These are phyloP conservation scores for Holothuria scabra DNA, from an alignment of 53 echinoderm and acorn worm genomes.

Conservation along the genomic window DNA sequence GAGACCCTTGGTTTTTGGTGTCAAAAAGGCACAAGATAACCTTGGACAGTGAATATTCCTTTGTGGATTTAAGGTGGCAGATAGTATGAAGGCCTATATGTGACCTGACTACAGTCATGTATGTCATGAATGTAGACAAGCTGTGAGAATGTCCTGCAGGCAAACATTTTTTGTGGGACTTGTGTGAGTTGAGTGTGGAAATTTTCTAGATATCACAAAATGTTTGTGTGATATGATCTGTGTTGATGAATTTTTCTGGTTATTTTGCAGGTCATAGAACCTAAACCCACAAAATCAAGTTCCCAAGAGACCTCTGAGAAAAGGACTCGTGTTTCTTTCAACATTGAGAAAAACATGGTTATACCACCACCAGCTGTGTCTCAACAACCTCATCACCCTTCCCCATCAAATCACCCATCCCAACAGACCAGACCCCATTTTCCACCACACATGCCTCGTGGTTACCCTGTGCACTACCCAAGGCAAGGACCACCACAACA, in stretches of 20 bases:
- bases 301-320: constrained; percentile 51
- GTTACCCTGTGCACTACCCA: constrained; percentile 39
- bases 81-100: too few relatives aligned
- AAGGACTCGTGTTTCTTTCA: constrained; percentile 27
- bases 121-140: too few relatives aligned
- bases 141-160: too few relatives aligned
- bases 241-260: background rate
- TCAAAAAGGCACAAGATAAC: too few relatives aligned
- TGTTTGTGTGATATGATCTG: too few relatives aligned
- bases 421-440: constrained; percentile 41
- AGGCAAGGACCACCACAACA: constrained; percentile 43
- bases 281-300: constrained; percentile 6
- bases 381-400: constrained; percentile 10
- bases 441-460: constrained; percentile 41
- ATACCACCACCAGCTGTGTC: constrained; percentile 16
- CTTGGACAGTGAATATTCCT: too few relatives aligned
- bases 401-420: constrained; percentile 36
- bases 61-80: too few relatives aligned
- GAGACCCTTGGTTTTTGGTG: too few relatives aligned
- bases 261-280: constrained; percentile 41
- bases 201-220: too few relatives aligned
- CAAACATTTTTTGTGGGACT: too few relatives aligned
- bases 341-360: constrained; percentile 36
- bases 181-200: too few relatives aligned
- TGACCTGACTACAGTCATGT: too few relatives aligned